phyloP scores from a whole-genome alignment of 2,797 vertebrate species.

The Lycodopsis pacificus region DNA sequence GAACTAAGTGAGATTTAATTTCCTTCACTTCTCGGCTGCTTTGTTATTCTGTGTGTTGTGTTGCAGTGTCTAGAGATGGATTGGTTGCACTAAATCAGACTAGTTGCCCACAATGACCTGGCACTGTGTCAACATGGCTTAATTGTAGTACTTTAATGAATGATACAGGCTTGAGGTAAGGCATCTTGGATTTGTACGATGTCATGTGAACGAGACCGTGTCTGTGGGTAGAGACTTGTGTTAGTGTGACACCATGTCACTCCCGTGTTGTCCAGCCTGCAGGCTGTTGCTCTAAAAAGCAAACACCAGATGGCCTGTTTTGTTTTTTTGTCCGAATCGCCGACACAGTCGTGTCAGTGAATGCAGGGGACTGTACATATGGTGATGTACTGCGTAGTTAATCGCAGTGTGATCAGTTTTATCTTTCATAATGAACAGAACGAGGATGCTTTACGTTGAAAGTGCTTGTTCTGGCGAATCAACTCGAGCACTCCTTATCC shows the following conservation, averaged over 20 bases:
- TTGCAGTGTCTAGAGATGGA: constrained; percentile 10
- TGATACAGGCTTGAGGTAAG: background rate
- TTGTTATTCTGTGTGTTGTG: constrained; percentile 22
- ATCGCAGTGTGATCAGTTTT: background rate
- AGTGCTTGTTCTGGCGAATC: background rate
- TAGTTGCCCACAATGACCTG: constrained; percentile 11
- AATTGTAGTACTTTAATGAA: background rate
- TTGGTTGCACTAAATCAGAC: constrained; percentile 13
- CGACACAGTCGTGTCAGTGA: constrained; percentile 35
- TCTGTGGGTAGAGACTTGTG: constrained; percentile 13
- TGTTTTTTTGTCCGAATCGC: background rate
- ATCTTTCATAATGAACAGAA: background rate
- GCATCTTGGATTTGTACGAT: background rate
- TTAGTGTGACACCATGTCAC: constrained; percentile 23
- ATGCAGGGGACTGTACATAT: constrained; percentile 13
- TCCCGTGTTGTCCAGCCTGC: constrained; percentile 26
- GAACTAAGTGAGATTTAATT: constrained; percentile 18
- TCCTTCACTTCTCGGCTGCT: constrained; percentile 9
- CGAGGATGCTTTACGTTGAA: constrained; percentile 2
- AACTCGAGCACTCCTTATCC: background rate
- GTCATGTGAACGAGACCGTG: constrained; percentile 1
- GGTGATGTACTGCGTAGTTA: constrained; percentile 12
- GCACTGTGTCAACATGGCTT: background rate
- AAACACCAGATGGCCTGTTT: background rate
- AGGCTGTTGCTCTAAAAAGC: constrained; percentile 26